Conservation (phyloP, 2,113 vertebrate genomes). For the Elachura formosa region DNA sequence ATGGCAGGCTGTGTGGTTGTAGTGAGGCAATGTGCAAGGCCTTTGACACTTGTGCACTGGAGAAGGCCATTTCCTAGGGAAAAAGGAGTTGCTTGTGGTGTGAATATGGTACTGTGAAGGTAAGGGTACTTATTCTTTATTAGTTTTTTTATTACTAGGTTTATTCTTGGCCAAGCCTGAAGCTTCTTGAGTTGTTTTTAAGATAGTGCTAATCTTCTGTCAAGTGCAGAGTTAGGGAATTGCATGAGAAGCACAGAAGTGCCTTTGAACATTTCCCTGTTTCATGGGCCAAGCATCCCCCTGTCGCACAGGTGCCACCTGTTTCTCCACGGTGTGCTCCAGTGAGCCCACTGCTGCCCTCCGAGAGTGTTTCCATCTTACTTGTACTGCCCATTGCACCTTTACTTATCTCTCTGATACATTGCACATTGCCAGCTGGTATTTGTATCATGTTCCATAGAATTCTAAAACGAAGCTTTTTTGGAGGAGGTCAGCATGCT, state of each 20-base stretch:
- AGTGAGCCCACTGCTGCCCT: background rate
- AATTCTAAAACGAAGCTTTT: background rate
- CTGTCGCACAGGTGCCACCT: background rate
- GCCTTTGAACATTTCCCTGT: background rate
- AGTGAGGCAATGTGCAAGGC: background rate
- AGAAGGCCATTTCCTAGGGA: background rate
- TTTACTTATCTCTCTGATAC: background rate
- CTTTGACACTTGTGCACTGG: background rate
- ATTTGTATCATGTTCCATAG: background rate
- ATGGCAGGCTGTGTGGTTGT: background rate
- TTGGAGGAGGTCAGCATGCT: background rate
- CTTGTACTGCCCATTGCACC: rapidly evolving
- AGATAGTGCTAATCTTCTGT: background rate
- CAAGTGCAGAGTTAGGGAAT: background rate
- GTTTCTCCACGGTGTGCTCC: rapidly evolving
- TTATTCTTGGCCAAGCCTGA: background rate
- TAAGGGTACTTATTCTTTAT: background rate
- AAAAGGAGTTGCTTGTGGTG: background rate
- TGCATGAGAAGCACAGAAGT: rapidly evolving
- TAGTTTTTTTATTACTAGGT: background rate
- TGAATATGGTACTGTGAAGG: background rate
- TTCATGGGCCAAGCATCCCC: background rate
- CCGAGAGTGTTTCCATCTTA: background rate
- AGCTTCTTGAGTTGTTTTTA: background rate
- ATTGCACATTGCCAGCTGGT: background rate